Evolutionary conservation across 2,888 invertebrate species (phyloP), one percentile per base, ranked within the genome.

Genomic region (Colostygia pectinataria): DNA sequence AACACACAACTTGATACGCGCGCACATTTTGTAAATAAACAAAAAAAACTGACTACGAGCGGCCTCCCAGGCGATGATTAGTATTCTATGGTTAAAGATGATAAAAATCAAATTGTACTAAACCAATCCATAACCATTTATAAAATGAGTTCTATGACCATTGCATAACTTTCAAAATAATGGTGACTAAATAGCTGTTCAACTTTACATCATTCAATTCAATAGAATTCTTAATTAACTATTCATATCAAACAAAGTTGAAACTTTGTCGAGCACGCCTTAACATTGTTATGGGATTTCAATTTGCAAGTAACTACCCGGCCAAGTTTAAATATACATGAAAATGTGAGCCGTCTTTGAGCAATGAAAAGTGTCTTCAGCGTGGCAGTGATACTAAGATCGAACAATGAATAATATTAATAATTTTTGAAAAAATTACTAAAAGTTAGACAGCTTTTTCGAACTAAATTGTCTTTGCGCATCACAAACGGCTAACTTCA

Each of bases 201-300:
- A 37, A 50, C 57, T 63, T 52, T 41, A 50, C 53, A 61, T 58
- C 62, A 29, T 54, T n/a, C 64, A 71, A 74, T 72, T 68, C 71
- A 79, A 79, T 77, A n/a, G 4, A 73, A 71, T 73, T 71, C 72
- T 63, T 74, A 80, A 80, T 80, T 75, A 78, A 76, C 71, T 77
- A 82, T 80, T 76, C 76, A 72, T 74, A 74, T 67, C 65, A 71
- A 58, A 73, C 71, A 71, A 74, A 73, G 66, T 68, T 61, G 63
- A 65, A 75, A 71, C 68, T 68, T 60, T 59, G 64, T 63, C 65
- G 63, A 71, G 70, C 70, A 70, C 71, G 70, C 63, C 42, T 61
- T 77, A 82, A 81, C 73, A 74, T 72, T 77, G 77, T 80, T 79
- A 80, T 69, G 74, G 75, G 79, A 81, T 80, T 79, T 76, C 70